Conservation (phyloP, 1,140 invertebrate genomes). For the Brachionus paranguensis region DNA sequence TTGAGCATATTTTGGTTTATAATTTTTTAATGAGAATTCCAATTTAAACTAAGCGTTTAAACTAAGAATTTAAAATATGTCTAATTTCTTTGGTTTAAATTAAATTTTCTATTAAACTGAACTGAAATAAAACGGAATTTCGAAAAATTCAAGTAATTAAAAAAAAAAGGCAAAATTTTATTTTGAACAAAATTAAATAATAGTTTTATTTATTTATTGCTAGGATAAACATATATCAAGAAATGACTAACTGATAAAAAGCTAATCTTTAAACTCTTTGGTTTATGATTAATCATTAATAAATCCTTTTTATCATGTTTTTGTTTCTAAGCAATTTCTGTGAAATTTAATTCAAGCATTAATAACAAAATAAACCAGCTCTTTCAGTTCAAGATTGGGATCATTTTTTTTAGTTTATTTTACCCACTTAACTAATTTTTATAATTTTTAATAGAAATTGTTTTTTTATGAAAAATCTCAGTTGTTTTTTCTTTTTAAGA, state of each 20-base stretch:
- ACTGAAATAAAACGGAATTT: too few species aligned
- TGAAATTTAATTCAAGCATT: neutral
- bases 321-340: neutral
- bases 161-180: too few species aligned
- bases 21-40: too few species aligned
- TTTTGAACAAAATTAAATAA: neutral
- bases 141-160: too few species aligned
- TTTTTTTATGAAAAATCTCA: neutral
- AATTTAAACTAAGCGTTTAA: too few species aligned
- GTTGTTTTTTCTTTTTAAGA: slow-evolving; percentile 22
- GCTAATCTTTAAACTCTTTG: neutral
- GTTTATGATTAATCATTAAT: neutral
- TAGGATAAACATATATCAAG: neutral
- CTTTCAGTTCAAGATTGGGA: neutral
- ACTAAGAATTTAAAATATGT: too few species aligned
- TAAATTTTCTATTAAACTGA: too few species aligned
- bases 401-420: neutral
- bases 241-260: neutral
- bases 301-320: neutral
- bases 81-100: too few species aligned
- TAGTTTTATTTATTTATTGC: neutral
- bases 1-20: too few species aligned
- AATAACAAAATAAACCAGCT: neutral
- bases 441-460: neutral
- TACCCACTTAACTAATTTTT: neutral